Base-by-base conservation (phyloP, 1,140 invertebrate genomes). In the Drosophila bocqueti region DNA sequence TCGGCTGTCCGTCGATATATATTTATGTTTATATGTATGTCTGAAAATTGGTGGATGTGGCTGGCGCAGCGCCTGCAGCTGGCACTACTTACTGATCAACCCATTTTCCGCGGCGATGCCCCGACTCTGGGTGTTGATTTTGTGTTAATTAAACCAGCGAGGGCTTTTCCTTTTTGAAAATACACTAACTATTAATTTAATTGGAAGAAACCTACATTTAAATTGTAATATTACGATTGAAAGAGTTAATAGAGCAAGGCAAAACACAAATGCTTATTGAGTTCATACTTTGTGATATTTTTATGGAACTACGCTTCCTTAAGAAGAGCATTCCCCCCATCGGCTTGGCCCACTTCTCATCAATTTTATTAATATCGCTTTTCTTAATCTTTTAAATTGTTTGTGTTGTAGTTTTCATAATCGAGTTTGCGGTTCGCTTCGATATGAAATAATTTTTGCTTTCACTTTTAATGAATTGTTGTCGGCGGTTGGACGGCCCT, bases 391-490 rank as follows among this genome's bases (percentile, higher is more conserved):
- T 62, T 85, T 43, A 62, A 72, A 67, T 80, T 83, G 82, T 64
- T 62, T 84, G 64, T 64, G 68, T 42, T 68, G 83, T 65, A 62
- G 64, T 89, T 90, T 90, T 90, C 85, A 89, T 89, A 90, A 90
- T 81, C 81, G 64, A 65, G 78, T 64, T 89, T 83, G 64, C 81
- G 76, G 84, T 86, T 45, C 60, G 81, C 65, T 62, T 90, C 81
- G 71, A 89, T 89, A 85, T 90, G 81, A 81, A 89, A 90, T 89
- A 81, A 90, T 90, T 90, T 79, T 85, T 85, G 81, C 85, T 89
- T 89, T 89, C 85, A 89, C 85, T 89, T 89, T 89, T 85, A 90
- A 89, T 90, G 78, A 90, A 89, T 79, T 76, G 85, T 73, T 76
- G 65, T 76, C 45, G 69, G 52, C 24, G 45, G 69, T 46, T 49